These are phyloP conservation scores for Myotis planiceps DNA, from an alignment of 2,797 vertebrate species.

Conservation along the genomic window DNA sequence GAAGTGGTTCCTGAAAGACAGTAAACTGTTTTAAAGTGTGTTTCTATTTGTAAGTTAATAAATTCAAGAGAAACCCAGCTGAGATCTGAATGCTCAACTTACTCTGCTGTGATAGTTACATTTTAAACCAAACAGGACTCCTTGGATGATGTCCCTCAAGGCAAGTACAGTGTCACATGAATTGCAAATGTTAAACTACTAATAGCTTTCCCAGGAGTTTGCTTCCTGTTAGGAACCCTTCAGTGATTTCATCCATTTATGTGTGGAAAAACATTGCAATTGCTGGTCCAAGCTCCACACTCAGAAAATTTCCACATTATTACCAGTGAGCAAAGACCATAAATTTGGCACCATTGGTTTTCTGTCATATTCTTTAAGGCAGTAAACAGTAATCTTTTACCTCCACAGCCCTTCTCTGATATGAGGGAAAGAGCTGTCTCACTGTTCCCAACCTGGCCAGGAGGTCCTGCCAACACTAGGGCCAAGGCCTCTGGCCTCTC, in stretches of 20 bases:
- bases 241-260: constrained; percentile 51
- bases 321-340: neutral
- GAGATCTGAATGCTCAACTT: constrained; percentile 57
- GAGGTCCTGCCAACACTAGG: rapidly evolving
- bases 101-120: constrained; percentile 53
- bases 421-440: neutral
- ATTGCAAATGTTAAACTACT: constrained; percentile 72
- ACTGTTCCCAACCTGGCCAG: rapidly evolving
- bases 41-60: constrained; percentile 72
- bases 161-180: constrained; percentile 64
- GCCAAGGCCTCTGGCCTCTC: neutral
- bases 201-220: constrained; percentile 65
- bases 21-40: constrained; percentile 52
- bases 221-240: constrained; percentile 69
- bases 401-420: too few species aligned
- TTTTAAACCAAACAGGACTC: constrained; percentile 72
- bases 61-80: constrained; percentile 67
- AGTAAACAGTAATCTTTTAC: neutral
- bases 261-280: constrained; percentile 51
- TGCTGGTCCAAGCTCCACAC: neutral
- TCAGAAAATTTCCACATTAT: neutral
- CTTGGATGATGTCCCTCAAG: neutral
- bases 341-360: neutral
- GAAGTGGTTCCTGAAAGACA: constrained; percentile 28
- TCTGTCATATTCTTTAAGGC: neutral